Evolutionary conservation across 2,113 vertebrate species (phyloP).

Genomic region (Phrynosoma blainvillii): DNA sequence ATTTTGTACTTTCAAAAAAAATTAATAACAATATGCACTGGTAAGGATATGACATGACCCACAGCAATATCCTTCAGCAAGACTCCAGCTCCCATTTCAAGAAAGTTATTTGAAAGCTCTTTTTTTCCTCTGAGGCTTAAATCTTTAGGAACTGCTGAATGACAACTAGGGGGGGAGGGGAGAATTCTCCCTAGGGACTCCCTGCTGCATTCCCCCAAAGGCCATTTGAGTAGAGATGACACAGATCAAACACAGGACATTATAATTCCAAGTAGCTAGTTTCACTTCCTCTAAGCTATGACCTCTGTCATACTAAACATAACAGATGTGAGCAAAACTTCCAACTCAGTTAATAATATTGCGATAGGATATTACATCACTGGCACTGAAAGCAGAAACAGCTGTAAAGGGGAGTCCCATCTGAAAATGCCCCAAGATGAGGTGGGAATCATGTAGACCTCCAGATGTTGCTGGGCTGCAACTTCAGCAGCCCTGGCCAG

Average conservation of each 20-base stretch:
- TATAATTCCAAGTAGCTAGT: background rate
- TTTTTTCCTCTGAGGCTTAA: too few relatives aligned
- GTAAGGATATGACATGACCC: too few relatives aligned
- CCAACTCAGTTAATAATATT: background rate
- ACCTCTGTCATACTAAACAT: background rate
- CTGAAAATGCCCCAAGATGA: background rate
- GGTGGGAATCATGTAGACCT: too few relatives aligned
- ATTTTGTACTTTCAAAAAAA: too few relatives aligned
- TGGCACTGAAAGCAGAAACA: background rate
- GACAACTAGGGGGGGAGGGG: background rate
- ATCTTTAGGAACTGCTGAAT: background rate
- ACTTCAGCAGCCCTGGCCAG: too few relatives aligned
- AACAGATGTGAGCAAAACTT: background rate
- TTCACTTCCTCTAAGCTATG: background rate
- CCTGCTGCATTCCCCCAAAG: background rate
- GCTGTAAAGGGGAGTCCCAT: background rate
- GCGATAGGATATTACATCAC: background rate
- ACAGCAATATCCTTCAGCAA: too few relatives aligned
- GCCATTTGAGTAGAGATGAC: background rate
- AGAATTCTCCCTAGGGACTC: background rate
- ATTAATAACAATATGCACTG: too few relatives aligned
- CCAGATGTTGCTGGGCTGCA: too few relatives aligned
- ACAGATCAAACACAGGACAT: background rate
- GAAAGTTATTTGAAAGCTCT: too few relatives aligned
- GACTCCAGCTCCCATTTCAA: too few relatives aligned